Base-by-base conservation (phyloP, 2,797 vertebrate genomes). In the Acrossocheilus wenchowensis region DNA sequence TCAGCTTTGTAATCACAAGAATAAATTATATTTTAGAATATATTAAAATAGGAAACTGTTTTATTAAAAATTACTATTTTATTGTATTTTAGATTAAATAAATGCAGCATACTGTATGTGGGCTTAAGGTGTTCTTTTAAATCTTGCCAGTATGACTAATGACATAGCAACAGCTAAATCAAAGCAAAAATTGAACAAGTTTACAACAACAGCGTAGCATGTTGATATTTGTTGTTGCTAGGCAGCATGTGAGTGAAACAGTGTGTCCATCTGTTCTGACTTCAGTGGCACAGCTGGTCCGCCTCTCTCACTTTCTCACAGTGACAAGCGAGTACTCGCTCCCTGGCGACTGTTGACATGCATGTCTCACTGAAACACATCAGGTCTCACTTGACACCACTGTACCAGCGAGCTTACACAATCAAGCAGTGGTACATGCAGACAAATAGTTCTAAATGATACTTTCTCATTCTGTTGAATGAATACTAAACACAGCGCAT, bases 191-290 rank as follows among this genome's bases (percentile, higher is more conserved):
- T 26, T 43, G 2, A 79, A 41, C 21, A 80, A 23, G 26, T 69
- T 30, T 9, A 12, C 2, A 2, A 30, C 15, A 71, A 54, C 34
- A 12, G 6, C 3, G 9, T 34, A 78, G n/a, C 52, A 36, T 78
- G 73, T 84, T 68, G 43, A 75, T 57, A 69, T 84, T 41, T 68
- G 17, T 85, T 11, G n/a, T 69, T 71, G 48, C 48, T 45, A 34
- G 41, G 21, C 57, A 71, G 66, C 48, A 60, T 73, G 48, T 72
- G 45, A 14, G 19, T 71, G 66, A 69, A 54, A 66, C 21, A 68
- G 17, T 74, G 77, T 84, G 52, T 21, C 52, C 19, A 84, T 81
- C 83, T 88, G 64, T 82, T 85, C 39, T 36, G 34, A 50, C 26
- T 77, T 54, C 30, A 77, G 10, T 54, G 48, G 39, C 60, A 66